These are phyloP conservation scores for Gymnopithys bicolor DNA, from an alignment of 2,797 vertebrate species.

Conservation along the genomic window DNA sequence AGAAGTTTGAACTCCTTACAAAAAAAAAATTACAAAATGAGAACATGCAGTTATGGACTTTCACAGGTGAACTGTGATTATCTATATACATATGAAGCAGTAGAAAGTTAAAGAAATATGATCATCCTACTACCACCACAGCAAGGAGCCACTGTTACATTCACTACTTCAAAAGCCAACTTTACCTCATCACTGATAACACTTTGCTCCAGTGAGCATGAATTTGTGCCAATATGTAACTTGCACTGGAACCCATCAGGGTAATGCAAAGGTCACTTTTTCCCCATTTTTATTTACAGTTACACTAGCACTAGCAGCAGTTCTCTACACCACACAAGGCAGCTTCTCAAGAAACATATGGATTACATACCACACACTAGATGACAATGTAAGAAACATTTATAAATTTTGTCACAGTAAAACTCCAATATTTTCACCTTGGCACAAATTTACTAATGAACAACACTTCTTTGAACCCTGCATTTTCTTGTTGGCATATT, in stretches of 20 bases:
- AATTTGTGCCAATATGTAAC: background rate
- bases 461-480: background rate
- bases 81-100: background rate
- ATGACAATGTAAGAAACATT: background rate
- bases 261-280: background rate
- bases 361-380: background rate
- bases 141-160: background rate
- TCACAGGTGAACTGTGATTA: background rate
- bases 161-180: background rate
- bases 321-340: background rate
- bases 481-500: background rate
- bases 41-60: background rate
- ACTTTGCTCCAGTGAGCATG: background rate
- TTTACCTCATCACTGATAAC: background rate
- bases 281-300: background rate
- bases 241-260: background rate
- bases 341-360: background rate
- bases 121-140: background rate
- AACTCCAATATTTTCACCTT: accelerated
- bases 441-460: background rate
- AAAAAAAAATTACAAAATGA: background rate
- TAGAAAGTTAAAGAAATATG: background rate
- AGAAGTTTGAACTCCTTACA: background rate
- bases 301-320: background rate
- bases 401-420: background rate